phyloP scores from a whole-genome alignment of 2,797 vertebrate species.

The Triplophysa yarkandensis region DNA sequence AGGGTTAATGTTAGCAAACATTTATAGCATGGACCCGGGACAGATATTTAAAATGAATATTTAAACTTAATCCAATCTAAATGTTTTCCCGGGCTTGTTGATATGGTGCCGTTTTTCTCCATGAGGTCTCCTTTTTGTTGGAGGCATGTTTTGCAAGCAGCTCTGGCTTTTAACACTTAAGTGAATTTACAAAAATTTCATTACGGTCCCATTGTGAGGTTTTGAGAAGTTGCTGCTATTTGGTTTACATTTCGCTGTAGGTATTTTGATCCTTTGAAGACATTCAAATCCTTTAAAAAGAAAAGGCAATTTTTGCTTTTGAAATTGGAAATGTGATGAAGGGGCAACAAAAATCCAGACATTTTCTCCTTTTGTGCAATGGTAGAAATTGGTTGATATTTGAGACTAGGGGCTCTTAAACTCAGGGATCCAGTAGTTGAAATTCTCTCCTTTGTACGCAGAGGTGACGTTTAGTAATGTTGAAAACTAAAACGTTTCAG shows the following conservation, averaged over 20 bases:
- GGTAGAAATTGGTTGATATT: conserved; percentile 37
- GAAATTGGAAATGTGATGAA: conserved; percentile 53
- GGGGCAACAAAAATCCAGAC: conserved; percentile 50
- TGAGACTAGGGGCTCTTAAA: conserved; percentile 48
- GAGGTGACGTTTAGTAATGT: conserved; percentile 37
- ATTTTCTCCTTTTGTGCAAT: conserved; percentile 44
- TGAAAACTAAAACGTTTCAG: conserved; percentile 34
- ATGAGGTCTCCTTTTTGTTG: conserved; percentile 69
- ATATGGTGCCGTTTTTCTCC: conserved; percentile 63
- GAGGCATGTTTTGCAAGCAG: conserved; percentile 71
- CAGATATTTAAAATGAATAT: conserved; percentile 24
- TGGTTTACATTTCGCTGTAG: conserved; percentile 41
- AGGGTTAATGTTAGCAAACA: conserved; percentile 59
- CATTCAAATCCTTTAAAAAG: conserved; percentile 43
- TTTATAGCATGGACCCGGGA: conserved; percentile 26
- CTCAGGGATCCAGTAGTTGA: conserved; percentile 49
- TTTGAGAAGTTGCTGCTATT: conserved; percentile 31
- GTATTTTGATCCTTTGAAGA: conserved; percentile 41
- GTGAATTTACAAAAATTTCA: conserved; percentile 37
- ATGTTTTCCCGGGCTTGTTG: conserved; percentile 66
- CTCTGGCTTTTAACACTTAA: conserved; percentile 47
- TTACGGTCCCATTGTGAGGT: conserved; percentile 42
- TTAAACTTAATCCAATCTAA: conserved; percentile 52
- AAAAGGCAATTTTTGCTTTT: conserved; percentile 61
- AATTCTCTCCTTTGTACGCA: conserved; percentile 49